phyloP scores from a whole-genome alignment of 2,113 vertebrate species.

The Hipposideros armiger region DNA sequence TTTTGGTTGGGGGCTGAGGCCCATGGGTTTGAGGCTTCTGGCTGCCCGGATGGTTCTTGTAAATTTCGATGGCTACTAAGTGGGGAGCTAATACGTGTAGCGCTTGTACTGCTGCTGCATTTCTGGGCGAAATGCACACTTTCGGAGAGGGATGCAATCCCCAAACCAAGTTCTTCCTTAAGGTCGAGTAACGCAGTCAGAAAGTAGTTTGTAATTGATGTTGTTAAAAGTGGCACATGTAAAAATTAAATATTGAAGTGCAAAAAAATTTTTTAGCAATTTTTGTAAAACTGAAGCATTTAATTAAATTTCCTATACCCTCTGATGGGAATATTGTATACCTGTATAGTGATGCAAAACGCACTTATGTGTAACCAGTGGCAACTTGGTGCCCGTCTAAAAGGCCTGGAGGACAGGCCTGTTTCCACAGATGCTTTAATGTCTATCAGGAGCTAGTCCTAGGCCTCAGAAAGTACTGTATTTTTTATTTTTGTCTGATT shows the following conservation, averaged over 20 bases:
- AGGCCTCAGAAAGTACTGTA: conserved; percentile 86
- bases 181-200: conserved; percentile 70
- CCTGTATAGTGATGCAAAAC: conserved; percentile 62
- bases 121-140: neutral
- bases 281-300: conserved; percentile 84
- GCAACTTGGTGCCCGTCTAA: conserved; percentile 65
- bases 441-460: conserved; percentile 81
- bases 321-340: conserved; percentile 71
- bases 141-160: conserved; percentile 52
- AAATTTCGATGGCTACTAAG: neutral
- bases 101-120: neutral
- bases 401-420: conserved; percentile 63
- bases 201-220: conserved; percentile 74
- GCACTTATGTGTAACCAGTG: conserved; percentile 56
- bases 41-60: conserved; percentile 25
- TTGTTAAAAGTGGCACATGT: conserved; percentile 77
- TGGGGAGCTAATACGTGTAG: neutral
- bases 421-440: conserved; percentile 85
- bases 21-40: conserved; percentile 24
- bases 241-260: conserved; percentile 81
- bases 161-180: conserved; percentile 60
- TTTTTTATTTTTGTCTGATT: conserved; percentile 84
- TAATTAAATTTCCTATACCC: conserved; percentile 81
- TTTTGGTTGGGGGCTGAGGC: neutral
- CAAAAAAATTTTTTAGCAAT: conserved; percentile 77